Conservation (phyloP, 1,140 invertebrate species). For the Diorhabda elongata region DNA sequence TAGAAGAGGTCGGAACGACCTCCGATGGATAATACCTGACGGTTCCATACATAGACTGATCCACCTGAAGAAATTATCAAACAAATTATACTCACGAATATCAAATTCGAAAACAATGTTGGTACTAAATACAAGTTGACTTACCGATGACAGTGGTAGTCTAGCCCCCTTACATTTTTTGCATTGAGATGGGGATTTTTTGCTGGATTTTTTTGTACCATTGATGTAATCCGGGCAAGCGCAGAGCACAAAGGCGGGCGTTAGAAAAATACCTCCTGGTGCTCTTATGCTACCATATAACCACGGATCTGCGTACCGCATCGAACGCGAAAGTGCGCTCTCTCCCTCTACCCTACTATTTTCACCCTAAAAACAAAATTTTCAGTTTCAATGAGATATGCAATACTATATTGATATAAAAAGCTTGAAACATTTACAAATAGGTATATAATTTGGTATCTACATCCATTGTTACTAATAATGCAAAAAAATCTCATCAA, state of each 20-base stretch:
- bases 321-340: constrained; percentile 64
- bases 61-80: constrained; percentile 1
- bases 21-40: constrained; percentile 51
- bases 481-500: too few relatives aligned
- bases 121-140: not conserved
- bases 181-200: constrained; percentile 61
- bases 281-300: constrained; percentile 70
- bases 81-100: not conserved
- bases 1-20: constrained; percentile 21
- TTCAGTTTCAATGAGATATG: too few relatives aligned
- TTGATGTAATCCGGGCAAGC: constrained; percentile 70
- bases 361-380: constrained; percentile 35
- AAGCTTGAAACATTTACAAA: too few relatives aligned
- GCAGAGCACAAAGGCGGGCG: constrained; percentile 64
- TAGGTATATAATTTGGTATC: too few relatives aligned
- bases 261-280: constrained; percentile 54
- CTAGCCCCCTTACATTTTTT: constrained; percentile 76
- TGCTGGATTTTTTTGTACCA: constrained; percentile 64
- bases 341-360: constrained; percentile 18
- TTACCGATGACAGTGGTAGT: constrained; percentile 55
- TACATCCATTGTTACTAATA: too few relatives aligned
- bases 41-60: constrained; percentile 41
- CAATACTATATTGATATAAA: too few relatives aligned
- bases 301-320: constrained; percentile 80
- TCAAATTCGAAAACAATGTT: too few relatives aligned